Evolutionary conservation across 2,113 vertebrate genomes (phyloP).

Genomic region (Caracal caracal): DNA sequence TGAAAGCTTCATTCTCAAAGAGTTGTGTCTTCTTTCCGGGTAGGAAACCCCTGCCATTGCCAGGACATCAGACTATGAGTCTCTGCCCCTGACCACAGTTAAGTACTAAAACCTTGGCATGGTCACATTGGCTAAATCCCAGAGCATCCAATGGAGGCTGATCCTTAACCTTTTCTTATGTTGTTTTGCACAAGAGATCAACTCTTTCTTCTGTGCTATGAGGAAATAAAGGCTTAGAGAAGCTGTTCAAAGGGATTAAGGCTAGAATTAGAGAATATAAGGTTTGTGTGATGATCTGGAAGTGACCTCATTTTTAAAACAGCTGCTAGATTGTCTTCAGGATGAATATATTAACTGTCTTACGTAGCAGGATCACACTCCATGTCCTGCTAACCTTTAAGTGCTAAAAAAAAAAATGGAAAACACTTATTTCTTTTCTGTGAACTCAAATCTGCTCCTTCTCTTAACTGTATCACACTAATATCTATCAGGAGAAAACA

Average conservation of each 20-base stretch:
- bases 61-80: not conserved
- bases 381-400: not conserved
- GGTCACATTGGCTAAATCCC: not conserved
- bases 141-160: not conserved
- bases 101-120: not conserved
- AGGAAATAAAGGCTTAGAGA: not conserved
- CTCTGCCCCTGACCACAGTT: not conserved
- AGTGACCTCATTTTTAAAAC: not conserved
- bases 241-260: fast-evolving
- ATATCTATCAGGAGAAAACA: not conserved
- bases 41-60: not conserved
- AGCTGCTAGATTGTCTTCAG: not conserved
- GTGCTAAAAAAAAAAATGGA: not conserved
- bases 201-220: fast-evolving
- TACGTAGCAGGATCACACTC: not conserved
- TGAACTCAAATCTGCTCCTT: not conserved
- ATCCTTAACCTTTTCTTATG: not conserved
- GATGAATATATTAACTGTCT: not conserved
- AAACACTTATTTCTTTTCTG: not conserved
- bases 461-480: not conserved
- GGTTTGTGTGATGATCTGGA: fast-evolving
- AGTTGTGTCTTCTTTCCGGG: not conserved
- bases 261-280: not conserved
- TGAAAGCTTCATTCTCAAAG: not conserved
- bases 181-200: not conserved